Base-by-base conservation (phyloP, 2,797 vertebrate species). In the Hirundo rustica region DNA sequence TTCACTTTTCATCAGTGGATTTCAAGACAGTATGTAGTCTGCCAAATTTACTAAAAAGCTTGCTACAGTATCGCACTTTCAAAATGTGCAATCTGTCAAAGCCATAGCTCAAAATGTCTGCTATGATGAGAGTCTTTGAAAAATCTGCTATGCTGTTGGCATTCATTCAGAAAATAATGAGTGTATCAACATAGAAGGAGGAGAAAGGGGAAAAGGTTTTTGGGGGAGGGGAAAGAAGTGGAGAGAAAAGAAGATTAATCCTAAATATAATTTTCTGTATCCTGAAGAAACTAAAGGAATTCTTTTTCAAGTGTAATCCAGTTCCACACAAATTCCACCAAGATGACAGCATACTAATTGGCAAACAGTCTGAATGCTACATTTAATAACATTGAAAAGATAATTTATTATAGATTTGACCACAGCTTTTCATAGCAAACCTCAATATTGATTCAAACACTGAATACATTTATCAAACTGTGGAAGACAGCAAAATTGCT, bases 1-100 rank as follows among this genome's bases (percentile, higher is more conserved):
- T 96, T 97, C 96, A 97, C 93, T 96, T 96, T 97, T 96, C 96
- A 97, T 97, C 96, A 92, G 88, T 80, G 66, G 91, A 93, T 97
- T 96, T 96, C 92, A 92, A 97, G 95, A 97, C 92, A 96, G 94
- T 95, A 95, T 96, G 94, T 95, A 93, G 94, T 93, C 95, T 96
- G 95, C 95, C 96, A 96, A 95, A 96, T 93, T 96, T 95, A 92
- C 96, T 93, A 95, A 94, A 96, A 97, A 86, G 81, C 92, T 96
- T 94, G 87, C 96, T 96, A 77, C 88, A 95, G 84, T 85, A 96
- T 92, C 88, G 0, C 96, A 94, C 88, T 95, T 93, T 84, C 89
- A 92, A 97, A 96, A 96, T 94, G 93, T 95, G 90, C 86, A 93
- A 96, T 95, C 92, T 93, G 93, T 94, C 96, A 95, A 96, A 97